A percentile compares a stretch with the other conserved stretches of the same genome.
phyloP scores from a whole-genome alignment of 1,140 invertebrate genomes.

The Dreissena rostriformis region DNA sequence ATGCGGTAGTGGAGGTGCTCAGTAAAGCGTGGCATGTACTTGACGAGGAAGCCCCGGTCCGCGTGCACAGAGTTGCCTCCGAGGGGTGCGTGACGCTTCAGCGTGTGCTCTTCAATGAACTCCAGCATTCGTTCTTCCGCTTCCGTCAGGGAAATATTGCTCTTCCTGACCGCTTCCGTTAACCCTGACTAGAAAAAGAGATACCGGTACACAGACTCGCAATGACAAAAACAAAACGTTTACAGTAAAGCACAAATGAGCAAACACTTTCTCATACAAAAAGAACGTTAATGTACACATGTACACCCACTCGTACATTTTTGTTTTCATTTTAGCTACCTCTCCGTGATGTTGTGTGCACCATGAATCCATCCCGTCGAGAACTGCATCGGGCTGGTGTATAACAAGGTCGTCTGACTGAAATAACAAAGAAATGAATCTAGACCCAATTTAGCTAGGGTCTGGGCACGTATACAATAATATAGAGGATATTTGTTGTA shows the following conservation, averaged over 20 bases:
- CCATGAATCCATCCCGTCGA: constrained; percentile 92
- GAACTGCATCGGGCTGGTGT: constrained; percentile 88
- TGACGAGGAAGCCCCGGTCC: constrained; percentile 84
- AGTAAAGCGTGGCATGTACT: constrained; percentile 82
- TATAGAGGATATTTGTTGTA: too few relatives aligned
- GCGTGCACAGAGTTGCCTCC: constrained; percentile 95
- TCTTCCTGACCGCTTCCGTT: constrained; percentile 86
- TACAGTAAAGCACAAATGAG: background rate
- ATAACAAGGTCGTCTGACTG: constrained; percentile 90
- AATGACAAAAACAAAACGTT: background rate
- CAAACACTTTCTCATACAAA: too few relatives aligned
- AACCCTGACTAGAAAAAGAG: constrained; percentile 84
- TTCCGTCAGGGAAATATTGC: constrained; percentile 85
- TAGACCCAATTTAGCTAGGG: constrained; percentile 86
- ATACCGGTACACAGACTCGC: background rate
- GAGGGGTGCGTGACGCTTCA: constrained; percentile 86
- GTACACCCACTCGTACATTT: too few relatives aligned
- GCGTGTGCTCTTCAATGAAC: constrained; percentile 88
- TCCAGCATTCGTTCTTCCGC: constrained; percentile 89
- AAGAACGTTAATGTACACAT: too few relatives aligned
- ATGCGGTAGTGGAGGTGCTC: constrained; percentile 95
- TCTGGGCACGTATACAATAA: constrained; percentile 16
- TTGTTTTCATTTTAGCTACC: constrained; percentile 66
- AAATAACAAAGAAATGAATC: background rate
- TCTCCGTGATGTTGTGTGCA: constrained; percentile 89